Base-by-base conservation (phyloP, 2,888 invertebrate genomes). In the Ophonus ardosiacus region DNA sequence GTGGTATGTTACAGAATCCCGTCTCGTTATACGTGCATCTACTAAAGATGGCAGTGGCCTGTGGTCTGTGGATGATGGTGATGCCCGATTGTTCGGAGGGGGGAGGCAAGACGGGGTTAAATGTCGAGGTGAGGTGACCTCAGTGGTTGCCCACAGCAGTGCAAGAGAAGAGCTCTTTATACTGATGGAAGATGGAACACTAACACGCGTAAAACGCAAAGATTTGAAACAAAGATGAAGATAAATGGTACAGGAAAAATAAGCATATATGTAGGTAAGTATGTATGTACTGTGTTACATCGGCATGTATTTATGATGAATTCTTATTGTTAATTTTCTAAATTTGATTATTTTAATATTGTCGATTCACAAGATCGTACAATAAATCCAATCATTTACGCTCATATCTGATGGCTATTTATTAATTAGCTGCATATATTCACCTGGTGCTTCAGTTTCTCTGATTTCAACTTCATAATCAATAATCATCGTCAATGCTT, bases 41-140 rank as follows among this genome's bases (percentile, higher is more conserved):
- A 56, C 40, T 31, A 31, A 24, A 13, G 78, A 78, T 78, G 78
- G 21, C 24, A 78, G 78, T 57, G 78, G 59, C 31, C 43, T 51
- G 31, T 51, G 76, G 68, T 68, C 63, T 24, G 24, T 51, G 43
- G 43, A 51, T 51, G 43, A 71, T 38, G 78, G 15, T 56, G 57
- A 78, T 31, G 31, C 78, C 24, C 78, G 78, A 78, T 57, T 56
- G 59, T 78, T 78, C 18, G 10, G 51, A 7, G 43, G 78, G 51
- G 31, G 78, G 56, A 61, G 63, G 17, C 40, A 21, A 65, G 68
- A 68, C 18, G 68, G 81, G 68, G 81, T 81, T 81, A 81, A 81
- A 81, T 81, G 81, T 81, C 81, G 81, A 81, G 81, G 81, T 81
- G 81, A 81, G 43, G 51, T 81, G 81, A 81, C 81, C 81, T 81